phyloP scores from a whole-genome alignment of 2,113 vertebrate genomes.

The Chaetodon trifascialis region DNA sequence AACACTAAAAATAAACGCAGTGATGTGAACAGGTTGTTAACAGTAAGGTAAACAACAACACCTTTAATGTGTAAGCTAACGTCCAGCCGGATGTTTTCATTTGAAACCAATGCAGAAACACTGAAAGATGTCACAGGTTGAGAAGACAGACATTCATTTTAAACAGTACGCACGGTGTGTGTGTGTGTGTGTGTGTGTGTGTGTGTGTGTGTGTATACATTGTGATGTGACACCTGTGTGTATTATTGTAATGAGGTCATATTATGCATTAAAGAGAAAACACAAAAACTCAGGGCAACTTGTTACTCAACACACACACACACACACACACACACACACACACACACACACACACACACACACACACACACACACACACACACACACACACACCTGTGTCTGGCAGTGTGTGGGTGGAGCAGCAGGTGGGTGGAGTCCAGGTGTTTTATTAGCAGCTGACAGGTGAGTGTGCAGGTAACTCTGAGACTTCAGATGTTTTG shows the following conservation, averaged over 20 bases:
- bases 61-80: too few relatives aligned
- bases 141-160: too few relatives aligned
- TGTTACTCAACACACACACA: conserved; percentile 1
- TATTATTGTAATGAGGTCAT: conserved; percentile 42
- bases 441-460: conserved; percentile 58
- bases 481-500: not conserved
- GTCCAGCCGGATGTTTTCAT: too few relatives aligned
- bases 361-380: conserved; percentile 1
- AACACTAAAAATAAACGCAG: too few relatives aligned
- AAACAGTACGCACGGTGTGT: not conserved
- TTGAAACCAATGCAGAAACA: too few relatives aligned
- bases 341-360: conserved; percentile 1
- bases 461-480: not conserved
- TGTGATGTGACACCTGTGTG: conserved; percentile 32
- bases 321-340: not conserved
- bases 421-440: conserved; percentile 34
- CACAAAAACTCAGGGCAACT: conserved; percentile 15
- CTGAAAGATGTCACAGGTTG: too few relatives aligned
- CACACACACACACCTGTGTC: not conserved
- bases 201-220: not conserved
- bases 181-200: not conserved
- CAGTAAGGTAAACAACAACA: too few relatives aligned
- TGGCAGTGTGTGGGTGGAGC: not conserved
- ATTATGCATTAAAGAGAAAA: conserved; percentile 18
- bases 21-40: too few relatives aligned